Evolutionary conservation across 2,113 vertebrate species (phyloP).

Genomic region (Hucho hucho): DNA sequence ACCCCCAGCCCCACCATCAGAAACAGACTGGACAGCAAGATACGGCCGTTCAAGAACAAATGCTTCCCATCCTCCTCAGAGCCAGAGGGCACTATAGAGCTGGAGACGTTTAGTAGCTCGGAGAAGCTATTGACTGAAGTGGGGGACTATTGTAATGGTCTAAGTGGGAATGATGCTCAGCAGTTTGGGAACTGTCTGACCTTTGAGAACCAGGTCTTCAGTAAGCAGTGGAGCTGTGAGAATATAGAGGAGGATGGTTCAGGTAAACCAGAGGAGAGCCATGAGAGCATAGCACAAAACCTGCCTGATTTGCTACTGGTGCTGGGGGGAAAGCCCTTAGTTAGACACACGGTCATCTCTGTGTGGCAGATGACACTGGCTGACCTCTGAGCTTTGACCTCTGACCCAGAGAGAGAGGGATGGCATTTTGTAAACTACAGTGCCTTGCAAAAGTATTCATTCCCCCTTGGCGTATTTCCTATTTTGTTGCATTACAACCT

Average conservation of each 20-base stretch:
- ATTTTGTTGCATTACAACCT: not conserved
- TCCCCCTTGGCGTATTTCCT: too few species aligned
- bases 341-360: slow-evolving; percentile 63
- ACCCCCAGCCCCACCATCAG: not conserved
- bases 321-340: slow-evolving; percentile 77
- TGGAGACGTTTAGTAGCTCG: slow-evolving; percentile 70
- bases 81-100: slow-evolving; percentile 71
- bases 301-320: slow-evolving; percentile 75
- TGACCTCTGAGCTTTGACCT: slow-evolving; percentile 36
- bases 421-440: not conserved
- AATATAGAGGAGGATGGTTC: slow-evolving; percentile 16
- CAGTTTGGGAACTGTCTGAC: slow-evolving; percentile 45
- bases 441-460: too few species aligned
- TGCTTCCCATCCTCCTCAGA: slow-evolving; percentile 56
- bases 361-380: slow-evolving; percentile 74
- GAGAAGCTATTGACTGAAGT: not conserved
- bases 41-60: slow-evolving; percentile 68
- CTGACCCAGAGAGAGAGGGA: slow-evolving; percentile 23
- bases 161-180: slow-evolving; percentile 14
- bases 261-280: too few species aligned
- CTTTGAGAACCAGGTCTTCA: slow-evolving; percentile 65
- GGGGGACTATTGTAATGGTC: slow-evolving; percentile 7
- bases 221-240: slow-evolving; percentile 26
- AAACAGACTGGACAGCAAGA: slow-evolving; percentile 23
- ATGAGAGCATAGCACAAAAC: slow-evolving; percentile 40